Conservation (phyloP, 2,888 invertebrate genomes). For the Lamproptera curius region DNA sequence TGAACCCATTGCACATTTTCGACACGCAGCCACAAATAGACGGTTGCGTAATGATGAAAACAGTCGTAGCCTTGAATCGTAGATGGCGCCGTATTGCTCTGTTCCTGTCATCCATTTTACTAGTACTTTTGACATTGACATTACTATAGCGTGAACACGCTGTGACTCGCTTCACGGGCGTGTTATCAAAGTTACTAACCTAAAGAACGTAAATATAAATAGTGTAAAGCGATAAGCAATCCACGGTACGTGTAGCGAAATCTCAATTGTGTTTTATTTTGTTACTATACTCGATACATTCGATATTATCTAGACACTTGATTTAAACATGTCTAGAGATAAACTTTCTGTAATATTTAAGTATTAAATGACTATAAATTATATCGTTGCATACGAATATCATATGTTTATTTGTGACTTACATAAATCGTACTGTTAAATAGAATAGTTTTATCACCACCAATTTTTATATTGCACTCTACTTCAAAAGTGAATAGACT, state of each 20-base stretch:
- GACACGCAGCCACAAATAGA: slow-evolving; percentile 45
- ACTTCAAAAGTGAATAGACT: too few relatives aligned
- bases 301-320: too few relatives aligned
- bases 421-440: too few relatives aligned
- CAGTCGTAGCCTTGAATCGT: slow-evolving; percentile 56
- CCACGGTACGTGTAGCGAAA: too few relatives aligned
- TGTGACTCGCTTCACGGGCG: slow-evolving; percentile 1
- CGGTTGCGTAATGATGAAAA: slow-evolving; percentile 48
- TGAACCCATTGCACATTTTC: slow-evolving; percentile 42
- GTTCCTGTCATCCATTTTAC: slow-evolving; percentile 6
- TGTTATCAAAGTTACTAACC: slow-evolving; percentile 8
- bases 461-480: background rate
- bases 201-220: slow-evolving; percentile 6
- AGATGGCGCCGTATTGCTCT: slow-evolving; percentile 6
- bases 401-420: too few relatives aligned
- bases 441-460: too few relatives aligned
- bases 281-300: too few relatives aligned
- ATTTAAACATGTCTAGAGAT: too few relatives aligned
- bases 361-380: too few relatives aligned
- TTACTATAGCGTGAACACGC: background rate
- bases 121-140: slow-evolving; percentile 13
- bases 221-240: slow-evolving; percentile 6
- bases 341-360: too few relatives aligned
- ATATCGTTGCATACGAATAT: too few relatives aligned
- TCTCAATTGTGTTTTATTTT: too few relatives aligned